phyloP scores from a whole-genome alignment of 2,888 invertebrate genomes.

The Watsonalla binaria region DNA sequence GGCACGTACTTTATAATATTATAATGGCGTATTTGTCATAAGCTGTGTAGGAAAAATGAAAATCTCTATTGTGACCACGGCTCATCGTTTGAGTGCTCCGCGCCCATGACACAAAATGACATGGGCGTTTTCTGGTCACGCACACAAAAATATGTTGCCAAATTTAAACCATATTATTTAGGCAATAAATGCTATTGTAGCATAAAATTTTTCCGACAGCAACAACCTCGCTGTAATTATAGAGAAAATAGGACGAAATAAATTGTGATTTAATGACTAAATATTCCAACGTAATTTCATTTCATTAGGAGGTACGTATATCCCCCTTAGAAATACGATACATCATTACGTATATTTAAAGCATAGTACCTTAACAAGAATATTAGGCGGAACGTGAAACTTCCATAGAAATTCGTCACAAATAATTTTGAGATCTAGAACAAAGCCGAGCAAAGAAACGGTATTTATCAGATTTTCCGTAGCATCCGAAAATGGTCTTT shows the following conservation, averaged over 20 bases:
- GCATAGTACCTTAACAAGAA: not conserved
- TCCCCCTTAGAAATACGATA: constrained; percentile 13
- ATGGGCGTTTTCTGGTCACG: constrained; percentile 63
- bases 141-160: constrained; percentile 32
- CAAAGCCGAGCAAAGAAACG: not conserved
- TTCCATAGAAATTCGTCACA: not conserved
- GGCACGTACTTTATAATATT: too few relatives aligned
- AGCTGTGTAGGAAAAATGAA: constrained; percentile 8
- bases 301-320: constrained; percentile 31
- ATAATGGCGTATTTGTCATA: too few relatives aligned
- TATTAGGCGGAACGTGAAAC: too few relatives aligned
- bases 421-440: not conserved
- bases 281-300: constrained; percentile 2
- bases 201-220: constrained; percentile 19
- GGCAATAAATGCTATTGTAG: constrained; percentile 41
- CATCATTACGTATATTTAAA: not conserved
- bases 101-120: constrained; percentile 55
- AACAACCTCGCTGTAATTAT: constrained; percentile 48
- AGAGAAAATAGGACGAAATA: constrained; percentile 42
- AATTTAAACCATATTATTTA: constrained; percentile 33
- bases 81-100: constrained; percentile 36
- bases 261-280: constrained; percentile 45
- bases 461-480: not conserved
- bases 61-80: constrained; percentile 24
- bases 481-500: not conserved